Conservation (phyloP, 2,797 vertebrate genomes). For the Liparis tanakae region DNA sequence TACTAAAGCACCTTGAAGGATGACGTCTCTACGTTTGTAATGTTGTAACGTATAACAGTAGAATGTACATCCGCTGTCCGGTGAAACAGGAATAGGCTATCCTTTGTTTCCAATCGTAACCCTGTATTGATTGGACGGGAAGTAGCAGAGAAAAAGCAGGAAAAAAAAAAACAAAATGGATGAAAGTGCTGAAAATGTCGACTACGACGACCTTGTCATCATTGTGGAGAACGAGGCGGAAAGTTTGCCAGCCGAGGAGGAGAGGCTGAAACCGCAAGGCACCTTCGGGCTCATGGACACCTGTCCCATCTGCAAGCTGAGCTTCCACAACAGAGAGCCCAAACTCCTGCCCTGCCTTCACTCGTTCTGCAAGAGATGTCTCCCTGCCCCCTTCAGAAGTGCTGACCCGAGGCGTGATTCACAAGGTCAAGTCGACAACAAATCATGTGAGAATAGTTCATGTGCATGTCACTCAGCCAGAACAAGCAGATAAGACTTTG, state of each 20-base stretch:
- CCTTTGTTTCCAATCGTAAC: slow-evolving; percentile 42
- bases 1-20: neutral
- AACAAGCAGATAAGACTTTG: neutral
- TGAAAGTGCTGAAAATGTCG: slow-evolving; percentile 68
- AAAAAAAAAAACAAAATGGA: slow-evolving; percentile 74
- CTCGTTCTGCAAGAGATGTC: slow-evolving; percentile 94
- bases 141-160: neutral
- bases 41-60: neutral
- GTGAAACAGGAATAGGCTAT: neutral
- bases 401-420: slow-evolving; percentile 75
- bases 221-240: slow-evolving; percentile 95
- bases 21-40: neutral
- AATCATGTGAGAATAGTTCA: slow-evolving; percentile 71
- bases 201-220: slow-evolving; percentile 85
- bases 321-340: slow-evolving; percentile 94
- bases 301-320: slow-evolving; percentile 92
- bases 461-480: neutral
- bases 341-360: slow-evolving; percentile 96
- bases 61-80: neutral
- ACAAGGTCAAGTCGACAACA: slow-evolving; percentile 71
- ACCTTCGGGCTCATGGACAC: slow-evolving; percentile 94
- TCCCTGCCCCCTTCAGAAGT: slow-evolving; percentile 88
- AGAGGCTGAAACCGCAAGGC: slow-evolving; percentile 85
- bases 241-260: slow-evolving; percentile 90
- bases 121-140: slow-evolving; percentile 29